These are phyloP conservation scores for Helogale parvula DNA, from an alignment of 2,113 vertebrate genomes.

Conservation along the genomic window DNA sequence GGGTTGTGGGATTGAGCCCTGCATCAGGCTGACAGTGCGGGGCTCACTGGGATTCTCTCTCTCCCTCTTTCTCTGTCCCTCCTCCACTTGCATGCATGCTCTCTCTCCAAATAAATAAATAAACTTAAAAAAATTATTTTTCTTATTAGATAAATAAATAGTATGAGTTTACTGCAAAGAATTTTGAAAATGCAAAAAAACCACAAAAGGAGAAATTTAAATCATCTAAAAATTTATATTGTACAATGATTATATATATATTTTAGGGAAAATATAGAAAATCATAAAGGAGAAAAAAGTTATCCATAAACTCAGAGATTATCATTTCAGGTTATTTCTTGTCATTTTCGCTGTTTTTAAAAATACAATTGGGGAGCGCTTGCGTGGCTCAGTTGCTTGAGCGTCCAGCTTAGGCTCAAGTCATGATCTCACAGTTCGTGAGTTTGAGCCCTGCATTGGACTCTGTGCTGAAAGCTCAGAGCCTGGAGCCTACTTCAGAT, in stretches of 20 bases:
- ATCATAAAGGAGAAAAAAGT: not conserved
- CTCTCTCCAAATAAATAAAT: no score
- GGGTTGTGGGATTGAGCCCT: no score
- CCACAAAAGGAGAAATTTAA: not conserved
- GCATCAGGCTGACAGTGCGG: no score
- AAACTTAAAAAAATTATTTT: not conserved
- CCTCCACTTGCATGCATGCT: no score
- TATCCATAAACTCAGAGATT: not conserved
- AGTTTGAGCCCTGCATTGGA: no score
- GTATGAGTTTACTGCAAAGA: not conserved
- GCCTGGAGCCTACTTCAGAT: no score
- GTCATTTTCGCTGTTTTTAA: not conserved
- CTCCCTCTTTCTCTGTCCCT: no score
- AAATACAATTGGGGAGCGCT: not conserved
- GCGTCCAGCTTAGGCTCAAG: no score
- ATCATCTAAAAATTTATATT: not conserved
- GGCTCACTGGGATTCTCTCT: no score
- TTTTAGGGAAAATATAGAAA: not conserved
- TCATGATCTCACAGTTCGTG: no score
- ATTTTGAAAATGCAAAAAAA: not conserved
- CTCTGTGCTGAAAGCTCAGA: no score
- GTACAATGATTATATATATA: not conserved
- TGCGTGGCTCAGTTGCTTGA: no score
- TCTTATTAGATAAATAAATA: not conserved
- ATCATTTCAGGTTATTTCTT: not conserved